Base-by-base conservation (phyloP, 2,888 invertebrate genomes). In the Mythimna impura region DNA sequence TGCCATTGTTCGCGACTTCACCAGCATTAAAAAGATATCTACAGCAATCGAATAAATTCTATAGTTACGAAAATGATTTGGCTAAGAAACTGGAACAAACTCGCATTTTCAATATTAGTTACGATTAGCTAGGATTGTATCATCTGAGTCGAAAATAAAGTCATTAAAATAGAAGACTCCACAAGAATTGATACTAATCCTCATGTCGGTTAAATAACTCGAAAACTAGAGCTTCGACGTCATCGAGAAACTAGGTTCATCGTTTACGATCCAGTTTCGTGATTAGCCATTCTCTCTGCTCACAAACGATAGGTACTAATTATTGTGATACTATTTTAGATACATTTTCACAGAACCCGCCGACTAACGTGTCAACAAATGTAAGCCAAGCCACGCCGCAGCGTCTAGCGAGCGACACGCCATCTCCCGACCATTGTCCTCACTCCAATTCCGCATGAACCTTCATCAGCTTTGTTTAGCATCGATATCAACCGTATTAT, bases 391-490 rank as follows among this genome's bases (percentile, higher is more conserved):
- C 63, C 71, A 54, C 67, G 77, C 76, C 80, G 66, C 62, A 40
- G 47, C 66, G 78, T 83, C 86, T 85, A 68, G 73, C 71, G 47
- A 36, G 58, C 43, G 69, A 61, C 30, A 30, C 71, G 58, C 34
- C 64, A 4, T 55, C 66, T 67, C 66, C 58, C 68, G 81, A 69
- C 78, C 77, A 80, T 73, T 78, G 85, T 85, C 87, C 85, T 87
- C 86, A 84, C 81, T 84, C 81, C 80, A 70, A 82, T 76, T 84
- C 76, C 71, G 79, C 61, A 73, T 63, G 52, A 85, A 83, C 83
- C 85, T 89, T 86, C 85, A 78, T 82, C 77, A 83, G 85, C 89
- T 88, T 88, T 89, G 88, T 89, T 86, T 83, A 86, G 86, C 87
- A 57, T 76, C 83, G 83, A 86, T 84, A 84, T 81, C 83, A 86